Base-by-base conservation (phyloP, 1,140 invertebrate genomes). In the Heliothis virescens region DNA sequence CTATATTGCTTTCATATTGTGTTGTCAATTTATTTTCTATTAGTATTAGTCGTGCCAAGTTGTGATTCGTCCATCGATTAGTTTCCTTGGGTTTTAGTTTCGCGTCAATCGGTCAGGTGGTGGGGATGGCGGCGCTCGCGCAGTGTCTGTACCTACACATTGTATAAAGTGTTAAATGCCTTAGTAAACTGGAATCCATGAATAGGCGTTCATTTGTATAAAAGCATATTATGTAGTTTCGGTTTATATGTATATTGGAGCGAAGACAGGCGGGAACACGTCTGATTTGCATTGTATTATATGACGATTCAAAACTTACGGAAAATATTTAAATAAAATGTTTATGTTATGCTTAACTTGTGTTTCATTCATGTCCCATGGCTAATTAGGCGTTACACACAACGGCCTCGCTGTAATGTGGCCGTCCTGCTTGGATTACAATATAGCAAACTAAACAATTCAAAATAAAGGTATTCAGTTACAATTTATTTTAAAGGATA, bases 241-340 rank as follows among this genome's bases (percentile, higher is more conserved):
- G 57, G 57, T 55, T 47, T 89, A 84, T 90, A 72, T 91, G 90
- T 91, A 92, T 92, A 91, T 91, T 88, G 79, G 89, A 80, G 80
- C 9, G 79, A 75, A 76, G 79, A 59, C 73, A 57, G 67, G 71
- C 76, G 75, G 65, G 62, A 75, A 63, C 80, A 83, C 82, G 82
- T 79, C 80, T 83, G 82, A 74, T 82, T 81, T 53, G 47, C 79
- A 81, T 65, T 89, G 86, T 92, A 91, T 90, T 89, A 90, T 92
- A 67, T 48, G 16, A 85, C 86, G 81, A 89, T 91, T 89, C 85
- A 88, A 85, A 87, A 69, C 79, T 74, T 86, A 87, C 87, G 82
- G 83, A 87, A 88, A 85, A 91, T 92, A 91, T 91, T 93, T 91
- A 92, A 92, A 91, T 92, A 93, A 93, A 92, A 87, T 92, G 91